Evolutionary conservation across 2,797 vertebrate species (phyloP).

Genomic region (Tenualosa thibaudeaui): DNA sequence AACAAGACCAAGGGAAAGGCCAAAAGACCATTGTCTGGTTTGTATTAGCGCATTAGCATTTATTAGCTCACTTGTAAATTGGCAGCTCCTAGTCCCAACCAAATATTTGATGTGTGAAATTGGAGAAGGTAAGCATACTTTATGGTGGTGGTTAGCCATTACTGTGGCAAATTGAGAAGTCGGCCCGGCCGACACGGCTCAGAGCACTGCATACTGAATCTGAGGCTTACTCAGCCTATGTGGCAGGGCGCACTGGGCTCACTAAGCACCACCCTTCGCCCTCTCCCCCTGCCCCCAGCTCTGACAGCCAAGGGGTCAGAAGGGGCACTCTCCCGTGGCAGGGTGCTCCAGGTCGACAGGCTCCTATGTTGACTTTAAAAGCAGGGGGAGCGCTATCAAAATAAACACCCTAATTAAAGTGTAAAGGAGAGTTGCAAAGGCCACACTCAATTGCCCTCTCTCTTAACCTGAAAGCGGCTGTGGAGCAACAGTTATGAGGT

Average conservation of each 20-base stretch:
- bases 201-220: conserved; percentile 12
- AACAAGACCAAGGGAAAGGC: conserved; percentile 27
- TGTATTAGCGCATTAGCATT: conserved; percentile 22
- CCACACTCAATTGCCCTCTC: conserved; percentile 27
- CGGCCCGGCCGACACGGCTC: conserved; percentile 15
- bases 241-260: conserved; percentile 4
- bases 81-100: neutral
- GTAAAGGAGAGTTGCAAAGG: conserved; percentile 37
- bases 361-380: conserved; percentile 48
- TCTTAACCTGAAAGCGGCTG: conserved; percentile 34
- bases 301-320: conserved; percentile 38
- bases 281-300: conserved; percentile 3
- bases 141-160: conserved; percentile 15
- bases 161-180: conserved; percentile 18
- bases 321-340: conserved; percentile 40
- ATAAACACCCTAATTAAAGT: conserved; percentile 52
- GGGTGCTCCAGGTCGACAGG: conserved; percentile 39
- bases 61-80: conserved; percentile 20
- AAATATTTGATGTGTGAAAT: conserved; percentile 27
- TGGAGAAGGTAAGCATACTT: conserved; percentile 20
- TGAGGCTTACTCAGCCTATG: neutral
- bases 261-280: neutral
- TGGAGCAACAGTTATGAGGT: conserved; percentile 25
- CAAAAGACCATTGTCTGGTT: conserved; percentile 19
- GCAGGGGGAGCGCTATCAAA: conserved; percentile 42